These are phyloP conservation scores for Smittia aterrima DNA, from an alignment of 2,888 invertebrate species.

Conservation along the genomic window DNA sequence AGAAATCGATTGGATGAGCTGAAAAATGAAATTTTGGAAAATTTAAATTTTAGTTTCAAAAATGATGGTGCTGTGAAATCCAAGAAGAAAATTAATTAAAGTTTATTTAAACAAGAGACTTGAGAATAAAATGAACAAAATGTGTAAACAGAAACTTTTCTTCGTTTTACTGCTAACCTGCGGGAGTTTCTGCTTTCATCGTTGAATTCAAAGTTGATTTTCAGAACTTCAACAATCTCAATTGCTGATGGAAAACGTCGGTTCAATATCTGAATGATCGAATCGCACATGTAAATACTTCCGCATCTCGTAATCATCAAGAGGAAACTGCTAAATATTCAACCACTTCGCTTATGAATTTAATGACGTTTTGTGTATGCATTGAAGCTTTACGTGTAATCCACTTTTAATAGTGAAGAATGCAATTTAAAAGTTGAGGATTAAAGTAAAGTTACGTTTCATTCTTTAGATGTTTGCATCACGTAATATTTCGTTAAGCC, in stretches of 20 bases:
- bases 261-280: no score
- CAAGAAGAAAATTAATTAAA: slow-evolving; percentile 23
- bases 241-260: no score
- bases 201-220: neutral
- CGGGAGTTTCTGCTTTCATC: neutral
- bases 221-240: no score
- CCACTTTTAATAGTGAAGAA: no score
- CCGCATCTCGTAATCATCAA: no score
- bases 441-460: neutral
- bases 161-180: neutral
- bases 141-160: slow-evolving; percentile 26
- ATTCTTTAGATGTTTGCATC: neutral
- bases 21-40: neutral
- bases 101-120: slow-evolving; percentile 28
- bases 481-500: no score
- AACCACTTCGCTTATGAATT: no score
- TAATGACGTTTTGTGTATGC: no score
- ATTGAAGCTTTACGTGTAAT: no score
- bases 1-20: neutral
- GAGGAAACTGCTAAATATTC: no score
- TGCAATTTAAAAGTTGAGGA: no score
- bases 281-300: no score
- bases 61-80: slow-evolving; percentile 40
- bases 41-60: slow-evolving; percentile 20
- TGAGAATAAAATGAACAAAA: slow-evolving; percentile 32